Percentiles rank a stretch among this genome's conserved stretches.
phyloP scores from a whole-genome alignment of 1,140 invertebrate species.

The Acromyrmex charruanus region DNA sequence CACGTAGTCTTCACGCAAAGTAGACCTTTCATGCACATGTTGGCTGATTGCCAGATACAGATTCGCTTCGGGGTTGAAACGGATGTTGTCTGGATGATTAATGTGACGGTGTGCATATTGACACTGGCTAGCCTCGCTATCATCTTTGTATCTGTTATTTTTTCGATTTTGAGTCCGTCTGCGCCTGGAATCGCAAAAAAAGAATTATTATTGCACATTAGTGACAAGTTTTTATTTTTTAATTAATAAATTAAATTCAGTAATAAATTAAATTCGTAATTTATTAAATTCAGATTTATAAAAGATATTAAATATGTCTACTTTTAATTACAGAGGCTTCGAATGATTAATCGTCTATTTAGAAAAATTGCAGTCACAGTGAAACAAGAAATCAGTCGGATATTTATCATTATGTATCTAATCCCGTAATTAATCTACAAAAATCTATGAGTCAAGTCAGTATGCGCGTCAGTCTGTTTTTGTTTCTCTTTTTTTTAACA shows the following conservation, averaged over 20 bases:
- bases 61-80: constrained; percentile 33
- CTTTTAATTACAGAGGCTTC: background rate
- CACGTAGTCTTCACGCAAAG: background rate
- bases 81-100: constrained; percentile 44
- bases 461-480: background rate
- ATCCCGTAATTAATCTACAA: constrained; percentile 13
- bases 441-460: constrained; percentile 1
- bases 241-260: background rate
- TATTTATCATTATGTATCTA: too few species aligned
- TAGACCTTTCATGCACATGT: constrained; percentile 1
- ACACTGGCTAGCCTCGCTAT: constrained; percentile 6
- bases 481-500: background rate
- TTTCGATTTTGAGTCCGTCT: background rate
- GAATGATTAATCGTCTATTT: background rate
- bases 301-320: background rate
- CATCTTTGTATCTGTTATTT: background rate
- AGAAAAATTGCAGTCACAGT: background rate
- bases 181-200: background rate
- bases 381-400: background rate
- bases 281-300: background rate
- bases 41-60: constrained; percentile 38
- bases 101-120: constrained; percentile 34
- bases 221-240: background rate
- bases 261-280: background rate
- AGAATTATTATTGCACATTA: background rate